phyloP scores from a whole-genome alignment of 2,888 invertebrate genomes.

The Diplolepis rosae region DNA sequence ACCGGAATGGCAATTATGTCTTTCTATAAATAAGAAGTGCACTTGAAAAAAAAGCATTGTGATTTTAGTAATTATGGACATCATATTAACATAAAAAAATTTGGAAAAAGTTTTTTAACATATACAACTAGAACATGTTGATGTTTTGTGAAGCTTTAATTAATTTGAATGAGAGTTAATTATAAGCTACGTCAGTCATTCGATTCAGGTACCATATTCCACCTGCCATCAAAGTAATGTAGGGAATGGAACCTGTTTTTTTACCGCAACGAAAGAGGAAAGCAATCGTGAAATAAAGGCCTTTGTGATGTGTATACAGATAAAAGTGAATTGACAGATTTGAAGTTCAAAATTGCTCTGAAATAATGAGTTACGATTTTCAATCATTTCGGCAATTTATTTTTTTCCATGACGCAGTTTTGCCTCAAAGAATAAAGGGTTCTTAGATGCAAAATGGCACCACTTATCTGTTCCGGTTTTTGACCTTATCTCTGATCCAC shows the following conservation, averaged over 20 bases:
- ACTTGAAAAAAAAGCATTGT: not conserved
- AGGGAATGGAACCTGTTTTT: conserved; percentile 17
- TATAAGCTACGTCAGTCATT: conserved; percentile 25
- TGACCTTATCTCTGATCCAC: conserved; percentile 47
- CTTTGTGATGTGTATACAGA: conserved; percentile 57
- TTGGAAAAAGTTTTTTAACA: not conserved
- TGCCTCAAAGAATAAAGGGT: conserved; percentile 61
- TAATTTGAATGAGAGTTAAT: conserved; percentile 30
- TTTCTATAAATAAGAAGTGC: not conserved
- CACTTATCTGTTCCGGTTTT: conserved; percentile 52
- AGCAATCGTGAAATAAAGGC: conserved; percentile 53
- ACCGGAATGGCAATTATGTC: not conserved
- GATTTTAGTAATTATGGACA: conserved; percentile 2
- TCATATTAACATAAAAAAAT: not conserved
- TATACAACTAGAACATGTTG: conserved; percentile 4
- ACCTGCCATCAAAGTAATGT: conserved; percentile 24
- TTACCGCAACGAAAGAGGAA: conserved; percentile 49
- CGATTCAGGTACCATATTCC: conserved; percentile 5
- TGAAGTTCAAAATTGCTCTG: too few species aligned
- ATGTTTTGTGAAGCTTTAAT: conserved; percentile 27
- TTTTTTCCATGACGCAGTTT: too few species aligned
- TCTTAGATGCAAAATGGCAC: conserved; percentile 58
- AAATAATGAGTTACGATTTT: too few species aligned
- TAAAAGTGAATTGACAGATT: too few species aligned
- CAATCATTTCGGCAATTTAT: too few species aligned